Base-by-base conservation (phyloP, 2,888 invertebrate species). In the Quadriops clusia region DNA sequence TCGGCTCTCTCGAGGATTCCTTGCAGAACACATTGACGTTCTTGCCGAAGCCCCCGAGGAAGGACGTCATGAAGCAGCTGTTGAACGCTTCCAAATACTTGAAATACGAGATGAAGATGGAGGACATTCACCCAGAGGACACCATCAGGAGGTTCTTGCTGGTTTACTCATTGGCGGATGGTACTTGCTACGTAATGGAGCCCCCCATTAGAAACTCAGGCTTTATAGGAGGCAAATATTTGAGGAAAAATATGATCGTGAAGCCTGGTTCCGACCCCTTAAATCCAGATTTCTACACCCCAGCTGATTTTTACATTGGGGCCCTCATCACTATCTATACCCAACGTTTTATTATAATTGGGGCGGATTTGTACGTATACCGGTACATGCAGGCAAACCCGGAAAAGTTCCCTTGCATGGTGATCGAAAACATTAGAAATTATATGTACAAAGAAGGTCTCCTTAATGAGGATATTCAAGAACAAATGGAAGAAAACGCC, bases 101-200 rank as follows among this genome's bases (percentile, higher is more conserved):
- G 24, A 44, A 56, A 36, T 89, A 84, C 53, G 72, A 76, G 29
- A 80, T 83, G 52, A 67, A 73, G 35, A 65, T 89, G 65, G 83
- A 86, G 44, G 76, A 75, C 38, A 72, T 79, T 4, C 76, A 81
- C 49, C 83, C 83, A 0, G 85, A 86, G 50, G 86, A 89, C 56
- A 57, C 66, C 16, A 73, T 73, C 3, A 70, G 90, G 16, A 64
- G 72, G 41, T 90, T 90, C 54, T 67, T 86, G 18, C 53, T 90
- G 18, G 70, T 75, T 3, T 89, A 85, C 60, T 73, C 73, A 33
- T 65, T 89, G 22, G 72, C 76, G 4, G 80, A 86, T 45, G 81
- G 85, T 30, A 74, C 73, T 37, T 70, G 86, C 45, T 68, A 70
- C 43, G 78, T 90, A 33, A 70, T 69, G 33, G 90, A 90, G 56